Evolutionary conservation across 2,797 vertebrate species (phyloP), one percentile per base, ranked within the genome.

Genomic region (Myotis myotis): DNA sequence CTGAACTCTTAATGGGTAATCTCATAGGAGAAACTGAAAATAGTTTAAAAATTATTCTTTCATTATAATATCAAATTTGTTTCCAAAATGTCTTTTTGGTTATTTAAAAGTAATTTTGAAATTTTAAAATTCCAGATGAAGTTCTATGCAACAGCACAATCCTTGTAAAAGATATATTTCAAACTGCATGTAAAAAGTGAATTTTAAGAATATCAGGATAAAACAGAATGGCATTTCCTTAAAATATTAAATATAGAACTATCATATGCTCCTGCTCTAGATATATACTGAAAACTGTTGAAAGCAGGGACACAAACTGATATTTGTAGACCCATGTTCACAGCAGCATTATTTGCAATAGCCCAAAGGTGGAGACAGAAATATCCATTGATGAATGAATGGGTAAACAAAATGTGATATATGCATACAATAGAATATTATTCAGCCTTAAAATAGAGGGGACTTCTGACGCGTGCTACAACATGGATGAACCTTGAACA

Each of bases 21-120:
- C 28, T 85, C 38, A 70, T 38, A 66, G 70, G 71, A 78, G 41
- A 79, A 60, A 3, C 23, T 60, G 75, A 68, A 93, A 91, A 33
- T 62, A 36, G 51, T 71, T 82, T 71, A 57, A 23, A 44, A 80
- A 51, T 55, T 84, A 33, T 33, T 75, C 47, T 82, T 96, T 74
- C 20, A 88, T 93, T 83, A 17, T 86, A 53, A 49, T 70, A 83
- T 83, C 57, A 85, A 80, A 72, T 62, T 95, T 85, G 9, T 95
- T 93, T 93, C 70, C 64, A 79, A 49, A 49, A 55, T 80, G 15
- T 64, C 28, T 85, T 81, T 82, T 83, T 93, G 89, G 15, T 57
- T 47, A 82, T 72, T 90, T 49, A 79, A 47, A 93, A 91, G n/a
- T 78, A 66, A 85, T 66, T 62, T 89, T 82, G 12, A 83, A 68